Percentiles rank a stretch among this genome's conserved stretches.
These are phyloP conservation scores for Todiramphus saurophagus DNA, from an alignment of 2,113 vertebrate species.

Conservation along the genomic window DNA sequence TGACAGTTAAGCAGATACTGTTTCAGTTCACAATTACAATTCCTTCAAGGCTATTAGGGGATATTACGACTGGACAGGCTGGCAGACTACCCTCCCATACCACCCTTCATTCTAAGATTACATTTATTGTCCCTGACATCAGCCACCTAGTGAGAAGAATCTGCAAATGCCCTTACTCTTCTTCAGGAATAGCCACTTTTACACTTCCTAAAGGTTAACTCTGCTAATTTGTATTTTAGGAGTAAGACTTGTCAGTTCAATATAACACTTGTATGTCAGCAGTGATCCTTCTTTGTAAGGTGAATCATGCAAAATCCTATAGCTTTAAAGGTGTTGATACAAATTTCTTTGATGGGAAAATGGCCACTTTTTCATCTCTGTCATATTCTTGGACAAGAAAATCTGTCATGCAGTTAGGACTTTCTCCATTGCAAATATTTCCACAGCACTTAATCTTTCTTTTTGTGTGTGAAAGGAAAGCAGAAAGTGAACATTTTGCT, in stretches of 20 bases:
- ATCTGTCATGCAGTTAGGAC: background rate
- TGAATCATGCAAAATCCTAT: constrained; percentile 4
- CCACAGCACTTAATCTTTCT: background rate
- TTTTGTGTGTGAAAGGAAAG: background rate
- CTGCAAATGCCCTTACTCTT: background rate
- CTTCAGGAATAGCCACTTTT: background rate
- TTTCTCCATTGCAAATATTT: constrained; percentile 26
- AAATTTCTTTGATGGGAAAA: constrained; percentile 25
- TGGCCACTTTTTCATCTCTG: background rate
- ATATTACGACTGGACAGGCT: constrained; percentile 31
- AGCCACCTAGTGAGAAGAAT: background rate
- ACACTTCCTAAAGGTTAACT: constrained; percentile 4
- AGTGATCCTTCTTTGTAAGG: background rate
- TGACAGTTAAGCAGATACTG: constrained; percentile 73
- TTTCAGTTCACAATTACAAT: constrained; percentile 72
- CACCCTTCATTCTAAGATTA: background rate
- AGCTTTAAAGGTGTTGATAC: background rate
- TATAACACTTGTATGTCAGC: background rate
- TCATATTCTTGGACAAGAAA: constrained; percentile 8
- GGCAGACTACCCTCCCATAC: background rate
- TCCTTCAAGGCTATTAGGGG: constrained; percentile 64
- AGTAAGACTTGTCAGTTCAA: background rate
- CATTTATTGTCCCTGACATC: constrained; percentile 24
- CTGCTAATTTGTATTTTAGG: constrained; percentile 34
- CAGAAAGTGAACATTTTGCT: background rate